phyloP scores from a whole-genome alignment of 2,113 vertebrate genomes.

The Columba janthina region DNA sequence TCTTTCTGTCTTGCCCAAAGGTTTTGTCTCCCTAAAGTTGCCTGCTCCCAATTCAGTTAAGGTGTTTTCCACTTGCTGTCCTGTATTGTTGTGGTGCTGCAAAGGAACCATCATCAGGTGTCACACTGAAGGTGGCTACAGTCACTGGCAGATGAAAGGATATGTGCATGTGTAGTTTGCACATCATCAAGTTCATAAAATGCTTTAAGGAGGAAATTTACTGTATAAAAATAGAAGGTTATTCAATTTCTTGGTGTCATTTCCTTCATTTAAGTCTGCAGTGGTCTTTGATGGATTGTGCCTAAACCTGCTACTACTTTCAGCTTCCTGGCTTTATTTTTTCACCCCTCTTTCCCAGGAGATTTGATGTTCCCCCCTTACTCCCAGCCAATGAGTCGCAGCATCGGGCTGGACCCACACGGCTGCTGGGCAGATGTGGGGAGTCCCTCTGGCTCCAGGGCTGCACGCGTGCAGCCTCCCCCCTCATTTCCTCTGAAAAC shows the following conservation, averaged over 20 bases:
- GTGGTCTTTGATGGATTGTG: not conserved
- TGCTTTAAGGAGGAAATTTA: constrained; percentile 45
- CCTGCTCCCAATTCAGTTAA: not conserved
- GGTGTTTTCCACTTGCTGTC: not conserved
- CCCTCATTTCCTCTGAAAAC: not conserved
- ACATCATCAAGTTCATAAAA: constrained; percentile 53
- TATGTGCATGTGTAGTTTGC: not conserved
- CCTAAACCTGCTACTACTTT: constrained; percentile 7
- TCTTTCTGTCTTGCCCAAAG: not conserved
- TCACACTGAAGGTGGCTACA: not conserved
- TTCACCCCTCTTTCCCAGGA: not conserved
- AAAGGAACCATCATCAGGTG: not conserved
- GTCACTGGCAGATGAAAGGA: constrained; percentile 34
- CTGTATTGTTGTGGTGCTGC: not conserved
- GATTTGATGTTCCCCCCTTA: not conserved
- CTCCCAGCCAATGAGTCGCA: not conserved
- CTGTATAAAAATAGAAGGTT: constrained; percentile 58
- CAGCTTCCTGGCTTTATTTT: not conserved
- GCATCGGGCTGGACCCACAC: not conserved
- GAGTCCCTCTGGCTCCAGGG: accelerated
- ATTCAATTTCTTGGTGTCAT: constrained; percentile 30
- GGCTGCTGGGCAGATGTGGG: not conserved
- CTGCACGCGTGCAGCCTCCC: accelerated
- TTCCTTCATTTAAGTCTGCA: not conserved
- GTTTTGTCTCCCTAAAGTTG: not conserved